A percentile compares a stretch with the other conserved stretches of the same genome.
phyloP scores from a whole-genome alignment of 2,888 invertebrate genomes.

The Ectemnius cavifrons region DNA sequence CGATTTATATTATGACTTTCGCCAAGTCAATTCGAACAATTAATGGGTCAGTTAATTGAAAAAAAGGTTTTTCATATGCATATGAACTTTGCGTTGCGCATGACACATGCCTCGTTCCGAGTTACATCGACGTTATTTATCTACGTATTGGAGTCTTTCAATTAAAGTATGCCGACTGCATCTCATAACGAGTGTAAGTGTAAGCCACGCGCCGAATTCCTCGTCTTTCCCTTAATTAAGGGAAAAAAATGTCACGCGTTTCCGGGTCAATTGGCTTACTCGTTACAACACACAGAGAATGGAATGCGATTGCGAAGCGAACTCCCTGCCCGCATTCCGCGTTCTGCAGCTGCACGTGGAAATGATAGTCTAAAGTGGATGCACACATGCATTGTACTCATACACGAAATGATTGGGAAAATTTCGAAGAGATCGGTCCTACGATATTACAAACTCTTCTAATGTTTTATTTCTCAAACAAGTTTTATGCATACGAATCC shows the following conservation, averaged over 20 bases:
- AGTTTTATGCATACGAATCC: too few species aligned
- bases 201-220: not conserved
- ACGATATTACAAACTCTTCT: too few species aligned
- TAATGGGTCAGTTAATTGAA: not conserved
- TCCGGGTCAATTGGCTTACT: constrained; percentile 6
- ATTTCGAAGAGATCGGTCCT: too few species aligned
- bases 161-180: not conserved
- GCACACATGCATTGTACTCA: too few species aligned
- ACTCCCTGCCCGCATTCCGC: too few species aligned
- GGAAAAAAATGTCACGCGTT: not conserved
- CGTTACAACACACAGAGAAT: not conserved
- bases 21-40: too few species aligned
- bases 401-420: too few species aligned
- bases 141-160: not conserved
- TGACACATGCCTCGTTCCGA: not conserved
- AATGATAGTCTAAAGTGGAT: too few species aligned
- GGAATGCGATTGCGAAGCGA: too few species aligned
- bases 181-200: not conserved
- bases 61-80: not conserved
- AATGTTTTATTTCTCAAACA: too few species aligned
- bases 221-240: constrained; percentile 6
- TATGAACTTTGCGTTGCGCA: not conserved
- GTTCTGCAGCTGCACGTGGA: too few species aligned
- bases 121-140: not conserved
- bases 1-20: too few species aligned